Evolutionary conservation across 2,797 vertebrate species (phyloP), one percentile per base, ranked within the genome.

Genomic region (Champsocephalus gunnari): DNA sequence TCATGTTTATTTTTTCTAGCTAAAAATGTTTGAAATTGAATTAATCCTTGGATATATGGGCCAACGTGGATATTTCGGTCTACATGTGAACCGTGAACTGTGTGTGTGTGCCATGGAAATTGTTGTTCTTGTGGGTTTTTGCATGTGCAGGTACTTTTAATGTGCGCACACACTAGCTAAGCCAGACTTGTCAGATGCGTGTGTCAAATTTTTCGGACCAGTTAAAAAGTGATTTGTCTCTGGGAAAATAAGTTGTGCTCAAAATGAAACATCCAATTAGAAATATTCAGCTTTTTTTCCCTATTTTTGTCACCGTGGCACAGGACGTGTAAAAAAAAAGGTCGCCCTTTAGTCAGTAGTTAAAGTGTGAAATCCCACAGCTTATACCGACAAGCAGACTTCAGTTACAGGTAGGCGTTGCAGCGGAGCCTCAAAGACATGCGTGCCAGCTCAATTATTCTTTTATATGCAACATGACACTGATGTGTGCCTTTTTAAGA

Each of bases 381-480:
- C 83, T 88, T 82, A 81, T 77, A 68, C 81, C 21, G 57, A 75
- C 60, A 16, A 43, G 82, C 84, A 89, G 80, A 88, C 82, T 82
- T 86, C 75, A 81, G 85, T 84, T 87, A 76, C 84, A 92, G 90
- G 90, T 91, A 91, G 92, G 90, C 86, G 86, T 87, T 79, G 74
- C 64, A 85, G 62, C 61, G 12, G n/a, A 79, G 80, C 65, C 65
- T 77, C 44, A 55, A 69, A 78, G 80, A 89, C 66, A 74, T 64
- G 81, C 70, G 48, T 80, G 80, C 78, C 87, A 87, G 34, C 81
- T 83, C 71, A 66, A 85, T 92, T 85, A 84, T 87, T 87, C 77
- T 83, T 82, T 85, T 82, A 41, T 6, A 66, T 61, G 73, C 76
- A 75, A 81, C 76, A 41, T 62, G 79, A 81, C 77, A 62, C 83